Base-by-base conservation (phyloP, 2,797 vertebrate species). In the Champsocephalus esox region DNA sequence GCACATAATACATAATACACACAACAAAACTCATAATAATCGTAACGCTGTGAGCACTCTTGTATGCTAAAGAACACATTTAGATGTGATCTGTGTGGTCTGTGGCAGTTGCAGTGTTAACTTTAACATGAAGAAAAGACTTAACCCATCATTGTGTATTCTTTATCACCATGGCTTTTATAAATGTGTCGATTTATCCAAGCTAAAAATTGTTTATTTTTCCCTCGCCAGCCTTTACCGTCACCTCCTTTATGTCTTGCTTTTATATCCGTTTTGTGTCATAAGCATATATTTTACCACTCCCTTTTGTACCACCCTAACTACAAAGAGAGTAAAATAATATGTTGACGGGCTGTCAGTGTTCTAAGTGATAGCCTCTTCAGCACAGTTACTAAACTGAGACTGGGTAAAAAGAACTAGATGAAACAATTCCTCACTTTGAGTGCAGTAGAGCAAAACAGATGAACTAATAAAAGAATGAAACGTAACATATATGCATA, bases 81-180 rank as follows among this genome's bases (percentile, higher is more conserved):
- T 11, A 28, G 32, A 59, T 61, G 28, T 8, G 46, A 52, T 11
- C 3, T 2, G 2, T 62, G 38, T 54, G 68, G 59, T 58, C 50
- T 49, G 32, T 49, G 21, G 44, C 51, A 9, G 21, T 19, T 61
- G 51, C 43, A 62, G 49, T 50, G 73, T 64, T 70, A 45, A 73
- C 24, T 66, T 50, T 3, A 70, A 69, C 44, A 68, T 72, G 62
- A 65, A 75, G 66, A 38, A 32, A 38, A 50, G 38, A 64, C 48
- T 54, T 52, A 43, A 70, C 46, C 34, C 24, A 19, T 69, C 54
- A 62, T 10, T 51, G 50, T 19, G 2, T 38, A 50, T 66, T 17
- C 55, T 19, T 38, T 12, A 24, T 68, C 12, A 34, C 19, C 10
- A 5, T 14, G 59, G 61, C 34, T 58, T 43, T 52, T 9, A 52